Base-by-base conservation (phyloP, 1,140 invertebrate species). In the Micrasema minimum region DNA sequence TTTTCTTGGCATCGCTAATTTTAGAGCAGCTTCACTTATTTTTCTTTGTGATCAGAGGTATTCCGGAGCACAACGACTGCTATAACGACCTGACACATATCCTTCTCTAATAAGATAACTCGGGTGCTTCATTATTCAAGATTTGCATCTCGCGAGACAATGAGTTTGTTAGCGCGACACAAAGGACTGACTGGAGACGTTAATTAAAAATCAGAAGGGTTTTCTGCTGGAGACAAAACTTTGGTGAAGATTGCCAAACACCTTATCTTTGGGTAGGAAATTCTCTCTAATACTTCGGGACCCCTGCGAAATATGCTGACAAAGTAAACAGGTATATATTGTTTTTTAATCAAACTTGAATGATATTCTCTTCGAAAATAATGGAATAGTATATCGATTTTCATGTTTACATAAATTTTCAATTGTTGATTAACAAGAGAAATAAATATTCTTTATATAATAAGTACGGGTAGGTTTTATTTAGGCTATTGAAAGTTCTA, bases 121-220 rank as follows among this genome's bases (percentile, higher is more conserved):
- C 20, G 57, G 26, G 38, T 67, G 53, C 71, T 73, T 69, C 59
- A 66, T 73, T 69, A 73, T 69, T 64, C 61, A 69, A 64, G 53
- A 62, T 64, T 53, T 61, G 67, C 67, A 69, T 41, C 59, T 31
- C 22, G 57, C 26, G 7, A 16, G 43, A 70, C 43, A 64, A 70
- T 64, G 69, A 64, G 38, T 59, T 50, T 70, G 69, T 55, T 65
- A 67, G 38, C 12, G 48, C 61, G 18, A 11, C 45, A 62, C 57
- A 69, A 69, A 69, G 61, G 59, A 53, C 31, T 35, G 61, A 64
- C 57, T 46, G 20, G 69, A 26, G 23, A 14, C 59, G 37, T 69
- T 73, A 73, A 73, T 73, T 73, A 73, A 73, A 72, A 73, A 69
- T 50, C 64, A 67, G 46, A 37, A 57, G 38, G 59, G 14, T 43